Evolutionary conservation across 1,140 invertebrate species (phyloP), one percentile per base, ranked within the genome.

Genomic region (Bathynomus jamesi): DNA sequence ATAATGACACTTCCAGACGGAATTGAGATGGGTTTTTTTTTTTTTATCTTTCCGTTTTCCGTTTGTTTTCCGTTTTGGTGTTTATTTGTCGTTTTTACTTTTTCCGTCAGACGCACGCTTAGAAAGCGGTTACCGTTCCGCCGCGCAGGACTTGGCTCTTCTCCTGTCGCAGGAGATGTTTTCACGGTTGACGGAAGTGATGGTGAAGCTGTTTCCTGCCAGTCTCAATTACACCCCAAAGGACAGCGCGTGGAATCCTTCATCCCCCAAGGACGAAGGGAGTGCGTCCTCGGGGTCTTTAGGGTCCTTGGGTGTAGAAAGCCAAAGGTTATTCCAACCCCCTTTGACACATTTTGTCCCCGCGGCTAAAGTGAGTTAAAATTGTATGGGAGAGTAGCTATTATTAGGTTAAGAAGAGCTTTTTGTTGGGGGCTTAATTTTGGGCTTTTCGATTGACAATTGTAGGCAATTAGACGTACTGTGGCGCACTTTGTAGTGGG

Each of bases 151-250:
- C 80, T 88, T 91, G 74, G 92, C 94, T 5, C 85, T 96, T 28
- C 88, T 93, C 62, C 87, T 95, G 63, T 91, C 91, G 0, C 82
- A 95, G 77, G 90, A 95, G 79, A 94, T 96, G 90, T 95, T 95
- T 84, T 92, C 89, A 21, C 78, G 83, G 13, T 73, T 85, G 17
- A 81, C 94, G 17, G 89, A 92, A 46, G 29, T 61, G 1, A 70
- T 76, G 53, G 65, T 73, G 5, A 31, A 67, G n/a, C 61, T 76
- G 21, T 28, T 76, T 17, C 71, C 75, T 28, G 28, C 65, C 0
- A 64, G 70, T 30, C 25, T 76, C 28, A 68, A 76, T 28, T 29
- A 53, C 4, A 61, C 60, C 24, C 32, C 28, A n/a, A 62, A 62
- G 25, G 66, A 68, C 2, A 60, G 28, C 11, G 40, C 66, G 24